Percentiles rank a stretch among this genome's conserved stretches.
Evolutionary conservation across 1,140 invertebrate genomes (phyloP).

Genomic region (Batillaria attramentaria): DNA sequence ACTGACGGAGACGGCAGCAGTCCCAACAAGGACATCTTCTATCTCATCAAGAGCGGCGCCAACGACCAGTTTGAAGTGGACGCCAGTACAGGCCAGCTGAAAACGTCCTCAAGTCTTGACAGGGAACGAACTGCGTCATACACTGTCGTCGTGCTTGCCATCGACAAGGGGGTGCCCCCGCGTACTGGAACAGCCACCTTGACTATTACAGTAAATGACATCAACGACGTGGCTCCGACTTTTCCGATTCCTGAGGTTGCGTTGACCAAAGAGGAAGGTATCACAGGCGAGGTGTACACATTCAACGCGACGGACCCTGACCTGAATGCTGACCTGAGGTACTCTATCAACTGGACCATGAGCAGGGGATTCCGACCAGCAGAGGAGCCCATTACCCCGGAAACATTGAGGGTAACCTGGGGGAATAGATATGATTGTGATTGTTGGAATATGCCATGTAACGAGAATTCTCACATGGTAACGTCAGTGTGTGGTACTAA

Average conservation of each 20-base stretch:
- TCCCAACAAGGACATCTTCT: slow-evolving; percentile 59
- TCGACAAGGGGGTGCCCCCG: slow-evolving; percentile 53
- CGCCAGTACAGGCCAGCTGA: slow-evolving; percentile 48
- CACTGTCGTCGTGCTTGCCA: slow-evolving; percentile 50
- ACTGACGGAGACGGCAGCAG: slow-evolving; percentile 51
- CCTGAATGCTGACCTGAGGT: slow-evolving; percentile 6
- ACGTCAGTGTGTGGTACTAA: no score
- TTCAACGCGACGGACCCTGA: slow-evolving; percentile 45
- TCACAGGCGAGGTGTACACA: not conserved
- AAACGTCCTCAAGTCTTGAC: slow-evolving; percentile 52
- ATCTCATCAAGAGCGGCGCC: slow-evolving; percentile 57
- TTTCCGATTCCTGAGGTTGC: not conserved
- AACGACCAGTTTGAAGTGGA: slow-evolving; percentile 61
- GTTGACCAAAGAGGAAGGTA: not conserved
- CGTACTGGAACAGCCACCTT: slow-evolving; percentile 42
- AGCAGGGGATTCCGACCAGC: not conserved
- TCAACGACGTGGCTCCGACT: slow-evolving; percentile 50
- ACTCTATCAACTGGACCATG: slow-evolving; percentile 23
- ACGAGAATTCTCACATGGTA: no score
- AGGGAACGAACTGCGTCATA: slow-evolving; percentile 48
- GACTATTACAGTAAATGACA: slow-evolving; percentile 42
- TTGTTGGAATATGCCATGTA: no score
- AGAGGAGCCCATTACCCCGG: slow-evolving; percentile 27
- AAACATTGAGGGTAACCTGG: no score
- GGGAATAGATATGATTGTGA: no score